These are phyloP conservation scores for Perizoma affinitatum DNA, from an alignment of 2,888 invertebrate genomes.

Conservation along the genomic window DNA sequence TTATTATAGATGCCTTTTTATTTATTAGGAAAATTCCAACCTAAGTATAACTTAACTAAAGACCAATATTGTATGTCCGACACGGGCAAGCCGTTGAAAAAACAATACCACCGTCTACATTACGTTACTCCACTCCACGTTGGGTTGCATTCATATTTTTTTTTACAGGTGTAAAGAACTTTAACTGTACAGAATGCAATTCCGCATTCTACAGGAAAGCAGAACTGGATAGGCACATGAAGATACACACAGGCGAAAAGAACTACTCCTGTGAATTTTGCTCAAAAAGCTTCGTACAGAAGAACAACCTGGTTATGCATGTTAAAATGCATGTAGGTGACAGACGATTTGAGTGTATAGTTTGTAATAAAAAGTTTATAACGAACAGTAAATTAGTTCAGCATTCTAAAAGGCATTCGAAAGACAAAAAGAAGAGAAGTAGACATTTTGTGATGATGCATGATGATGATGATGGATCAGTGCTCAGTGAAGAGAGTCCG, in stretches of 20 bases:
- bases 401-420: constrained; percentile 65
- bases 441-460: background rate
- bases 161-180: constrained; percentile 59
- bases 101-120: too few species aligned
- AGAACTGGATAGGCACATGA: constrained; percentile 68
- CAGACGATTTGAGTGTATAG: constrained; percentile 58
- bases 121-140: too few species aligned
- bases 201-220: constrained; percentile 70
- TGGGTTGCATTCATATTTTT: too few species aligned
- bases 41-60: too few species aligned
- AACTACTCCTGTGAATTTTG: constrained; percentile 70
- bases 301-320: constrained; percentile 73
- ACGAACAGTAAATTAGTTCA: constrained; percentile 62
- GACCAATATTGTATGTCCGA: too few species aligned
- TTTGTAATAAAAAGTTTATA: constrained; percentile 66
- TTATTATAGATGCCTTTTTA: too few species aligned
- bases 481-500: too few species aligned
- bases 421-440: constrained; percentile 51
- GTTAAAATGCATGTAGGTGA: constrained; percentile 70
- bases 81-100: too few species aligned
- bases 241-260: constrained; percentile 68
- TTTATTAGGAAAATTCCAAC: too few species aligned
- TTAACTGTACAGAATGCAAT: constrained; percentile 63
- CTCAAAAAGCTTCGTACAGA: constrained; percentile 68
- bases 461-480: constrained; percentile 7